Base-by-base conservation (phyloP, 2,888 invertebrate genomes). In the Morpho helenor region DNA sequence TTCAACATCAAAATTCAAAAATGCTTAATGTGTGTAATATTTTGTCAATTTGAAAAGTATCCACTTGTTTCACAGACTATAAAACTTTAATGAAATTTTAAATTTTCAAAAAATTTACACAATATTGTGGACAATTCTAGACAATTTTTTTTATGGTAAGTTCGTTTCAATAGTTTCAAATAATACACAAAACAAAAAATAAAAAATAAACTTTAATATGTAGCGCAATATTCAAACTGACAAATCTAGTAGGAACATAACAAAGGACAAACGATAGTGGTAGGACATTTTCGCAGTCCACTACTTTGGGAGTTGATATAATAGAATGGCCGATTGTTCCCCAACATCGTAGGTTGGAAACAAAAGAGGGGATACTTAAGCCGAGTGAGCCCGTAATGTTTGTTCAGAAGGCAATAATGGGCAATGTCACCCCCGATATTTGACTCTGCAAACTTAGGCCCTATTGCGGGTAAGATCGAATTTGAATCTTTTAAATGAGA, bases 341-440 rank as follows among this genome's bases (percentile, higher is more conserved):
- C 43, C 58, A 62, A 49, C 46, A 61, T 56, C 59, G 54, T 49
- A 45, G 60, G 46, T 46, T 9, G 55, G 47, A 69, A 66, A 76
- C 77, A 77, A 79, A 76, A 75, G 72, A 69, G 66, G 70, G 66
- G 67, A 68, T 70, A 69, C 75, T 79, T 78, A 80, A 79, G 75
- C 73, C 66, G 59, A 62, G 67, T 64, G 64, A 69, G 68, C 67
- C 64, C 74, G 74, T 76, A 75, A 80, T 87, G 85, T 87, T 89
- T 88, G 87, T 74, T 73, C 79, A 73, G 79, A 75, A 82, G 80
- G 84, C 87, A 89, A 89, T 88, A 87, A 87, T 80, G 82, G 83
- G 70, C 75, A 70, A 72, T 82, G 84, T 84, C 79, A 76, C 76
- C 74, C 66, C 71, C 69, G 71, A 75, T 84, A 86, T 87, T 87